Conservation (phyloP, 1,140 invertebrate genomes). For the Bombus pyrosoma region DNA sequence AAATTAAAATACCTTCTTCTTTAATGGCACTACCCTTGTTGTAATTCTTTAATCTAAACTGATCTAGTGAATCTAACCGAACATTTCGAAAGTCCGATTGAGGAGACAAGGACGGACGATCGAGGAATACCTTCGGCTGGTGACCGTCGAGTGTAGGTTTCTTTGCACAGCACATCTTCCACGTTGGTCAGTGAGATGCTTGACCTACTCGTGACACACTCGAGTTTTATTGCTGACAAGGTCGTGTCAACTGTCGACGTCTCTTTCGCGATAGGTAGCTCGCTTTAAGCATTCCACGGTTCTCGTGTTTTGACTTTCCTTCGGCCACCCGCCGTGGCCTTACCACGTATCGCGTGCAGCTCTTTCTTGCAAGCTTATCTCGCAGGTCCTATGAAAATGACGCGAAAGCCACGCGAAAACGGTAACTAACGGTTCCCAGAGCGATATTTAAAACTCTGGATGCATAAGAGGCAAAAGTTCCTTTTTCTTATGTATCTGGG, state of each 20-base stretch:
- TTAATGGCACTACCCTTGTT: background rate
- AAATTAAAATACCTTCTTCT: background rate
- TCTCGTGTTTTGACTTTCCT: background rate
- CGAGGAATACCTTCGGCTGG: background rate
- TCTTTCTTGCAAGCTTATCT: background rate
- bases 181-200: constrained; percentile 40
- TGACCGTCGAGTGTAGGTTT: background rate
- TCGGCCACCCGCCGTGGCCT: background rate
- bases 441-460: background rate
- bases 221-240: constrained; percentile 44
- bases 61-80: background rate
- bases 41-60: too few relatives aligned
- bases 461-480: background rate
- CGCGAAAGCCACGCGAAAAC: background rate
- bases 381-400: background rate
- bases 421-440: background rate
- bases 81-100: background rate
- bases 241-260: constrained; percentile 35
- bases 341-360: constrained; percentile 16
- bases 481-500: constrained; percentile 12
- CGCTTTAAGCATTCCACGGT: background rate
- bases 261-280: constrained; percentile 11
- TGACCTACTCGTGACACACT: constrained; percentile 44
- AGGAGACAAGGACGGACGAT: background rate
- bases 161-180: too few relatives aligned